Conservation (phyloP, 1,140 invertebrate genomes). For the Calephelis virginiensis region DNA sequence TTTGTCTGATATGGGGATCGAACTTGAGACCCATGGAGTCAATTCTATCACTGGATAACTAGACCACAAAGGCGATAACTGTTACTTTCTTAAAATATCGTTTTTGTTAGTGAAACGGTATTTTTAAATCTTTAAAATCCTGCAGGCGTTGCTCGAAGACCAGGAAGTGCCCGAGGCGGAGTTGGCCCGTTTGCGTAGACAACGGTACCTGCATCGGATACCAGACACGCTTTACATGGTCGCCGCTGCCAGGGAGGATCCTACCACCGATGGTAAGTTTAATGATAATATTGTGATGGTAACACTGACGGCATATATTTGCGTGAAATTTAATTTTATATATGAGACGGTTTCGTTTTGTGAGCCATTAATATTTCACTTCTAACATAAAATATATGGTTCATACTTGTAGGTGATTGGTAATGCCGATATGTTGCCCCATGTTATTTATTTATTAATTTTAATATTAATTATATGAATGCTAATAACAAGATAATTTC, state of each 20-base stretch:
- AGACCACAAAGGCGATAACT: background rate
- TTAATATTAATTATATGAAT: too few species aligned
- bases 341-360: too few species aligned
- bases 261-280: background rate
- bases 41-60: background rate
- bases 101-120: background rate
- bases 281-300: too few species aligned
- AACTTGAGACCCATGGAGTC: too few species aligned
- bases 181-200: slow-evolving; percentile 84
- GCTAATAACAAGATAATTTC: too few species aligned
- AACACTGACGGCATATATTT: background rate
- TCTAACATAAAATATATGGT: too few species aligned
- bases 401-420: too few species aligned
- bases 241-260: slow-evolving; percentile 25
- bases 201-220: slow-evolving; percentile 86
- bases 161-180: slow-evolving; percentile 89
- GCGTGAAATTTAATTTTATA: too few species aligned
- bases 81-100: background rate
- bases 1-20: too few species aligned
- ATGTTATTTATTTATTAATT: too few species aligned
- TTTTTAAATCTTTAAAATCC: background rate
- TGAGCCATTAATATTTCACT: too few species aligned
- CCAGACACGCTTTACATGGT: slow-evolving; percentile 98
- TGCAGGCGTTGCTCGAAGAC: slow-evolving; percentile 88
- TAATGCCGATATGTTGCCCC: too few species aligned